Base-by-base conservation (phyloP, 2,113 vertebrate species). In the Aplodontia rufa region DNA sequence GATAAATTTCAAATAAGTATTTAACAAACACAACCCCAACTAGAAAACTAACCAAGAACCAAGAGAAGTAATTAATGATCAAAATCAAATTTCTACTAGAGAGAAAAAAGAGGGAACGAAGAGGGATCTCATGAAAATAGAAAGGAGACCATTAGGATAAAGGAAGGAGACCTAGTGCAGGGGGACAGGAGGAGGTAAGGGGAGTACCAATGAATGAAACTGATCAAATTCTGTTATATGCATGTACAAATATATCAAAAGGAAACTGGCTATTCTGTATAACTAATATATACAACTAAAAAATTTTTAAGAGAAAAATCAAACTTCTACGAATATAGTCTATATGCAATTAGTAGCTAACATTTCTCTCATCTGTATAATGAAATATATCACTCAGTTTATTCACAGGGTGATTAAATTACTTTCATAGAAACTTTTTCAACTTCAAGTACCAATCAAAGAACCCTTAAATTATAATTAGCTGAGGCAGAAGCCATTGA, bases 281-380 rank as follows among this genome's bases (percentile, higher is more conserved):
- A 66, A 66, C 35, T 66, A 66, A n/a, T 66, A 66, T 16, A 32
- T 14, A 35, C 64, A 30, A 35, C 35, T 66, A 66, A 66, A 64
- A 35, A 66, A 3, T 35, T 66, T 66, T 66, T 12, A 66, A 66
- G 7, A 14, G 35, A 64, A 82, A 58, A 96, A 90, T 74, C 83
- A 87, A 96, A 71, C 62, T 87, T 45, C 40, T 90, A 78, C 53
- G 76, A 94, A 90, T 84, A 76, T 4, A 87, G 64, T 66, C 64
- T 64, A 90, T 37, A 94, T 72, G 58, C 80, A 93, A 93, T 94
- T 90, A 94, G 71, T 93, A 95, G 95, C 90, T 94, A 90, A 95
- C 76, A 95, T 97, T 94, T 94, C 75, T 81, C 12, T 96, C 92
- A 90, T 74, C 87, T 97, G 30, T 93, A 84, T 92, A 92, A 90